These are phyloP conservation scores for Muscicapa striata DNA, from an alignment of 2,797 vertebrate genomes.

Conservation along the genomic window DNA sequence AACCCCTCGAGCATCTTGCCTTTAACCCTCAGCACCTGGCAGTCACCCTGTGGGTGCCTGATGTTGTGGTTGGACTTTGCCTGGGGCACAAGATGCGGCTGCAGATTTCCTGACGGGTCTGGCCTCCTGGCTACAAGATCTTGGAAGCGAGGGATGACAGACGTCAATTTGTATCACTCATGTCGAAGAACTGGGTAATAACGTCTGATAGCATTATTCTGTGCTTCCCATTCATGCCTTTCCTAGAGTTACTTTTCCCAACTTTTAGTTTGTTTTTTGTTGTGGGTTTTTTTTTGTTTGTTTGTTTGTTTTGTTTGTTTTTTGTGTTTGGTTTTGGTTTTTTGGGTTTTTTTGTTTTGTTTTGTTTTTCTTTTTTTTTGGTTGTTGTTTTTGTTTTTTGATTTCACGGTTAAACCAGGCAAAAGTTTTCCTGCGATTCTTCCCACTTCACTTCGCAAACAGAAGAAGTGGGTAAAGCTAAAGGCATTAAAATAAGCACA, in stretches of 20 bases:
- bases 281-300: too few species aligned
- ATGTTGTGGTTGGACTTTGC: fast-evolving
- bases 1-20: not conserved
- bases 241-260: not conserved
- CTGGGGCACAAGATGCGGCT: not conserved
- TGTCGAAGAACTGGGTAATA: not conserved
- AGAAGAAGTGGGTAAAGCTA: too few species aligned
- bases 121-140: not conserved
- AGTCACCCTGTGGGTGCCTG: not conserved
- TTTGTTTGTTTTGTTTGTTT: not conserved
- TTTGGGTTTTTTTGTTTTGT: too few species aligned
- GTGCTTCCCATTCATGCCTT: not conserved
- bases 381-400: not conserved
- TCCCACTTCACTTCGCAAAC: not conserved
- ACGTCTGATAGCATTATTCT: not conserved
- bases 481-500: not conserved
- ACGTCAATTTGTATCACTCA: not conserved
- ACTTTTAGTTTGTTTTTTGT: too few species aligned
- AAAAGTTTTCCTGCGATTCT: not conserved
- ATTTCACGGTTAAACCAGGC: not conserved
- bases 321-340: too few species aligned
- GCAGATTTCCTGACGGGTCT: fast-evolving
- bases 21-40: not conserved
- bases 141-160: not conserved
- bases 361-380: too few species aligned